phyloP scores from a whole-genome alignment of 2,113 vertebrate genomes.

The Silurus glanis region DNA sequence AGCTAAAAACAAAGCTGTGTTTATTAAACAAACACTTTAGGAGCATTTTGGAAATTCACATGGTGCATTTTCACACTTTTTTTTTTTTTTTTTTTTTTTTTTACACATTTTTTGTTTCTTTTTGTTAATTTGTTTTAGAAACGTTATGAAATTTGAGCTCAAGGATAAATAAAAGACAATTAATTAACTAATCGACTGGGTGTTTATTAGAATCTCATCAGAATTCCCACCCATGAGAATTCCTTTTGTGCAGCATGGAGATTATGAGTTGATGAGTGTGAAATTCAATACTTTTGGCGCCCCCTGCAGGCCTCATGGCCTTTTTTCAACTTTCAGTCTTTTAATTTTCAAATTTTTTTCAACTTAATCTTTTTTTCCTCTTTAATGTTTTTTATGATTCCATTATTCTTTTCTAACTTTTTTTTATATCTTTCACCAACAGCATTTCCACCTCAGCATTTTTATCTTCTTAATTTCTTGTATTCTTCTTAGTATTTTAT shows the following conservation, averaged over 20 bases:
- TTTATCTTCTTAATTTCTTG: neutral
- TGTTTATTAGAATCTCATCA: neutral
- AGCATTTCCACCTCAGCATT: neutral
- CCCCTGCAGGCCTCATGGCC: neutral
- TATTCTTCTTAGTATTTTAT: neutral
- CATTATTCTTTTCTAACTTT: no score
- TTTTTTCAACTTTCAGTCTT: no score
- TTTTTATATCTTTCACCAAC: no score
- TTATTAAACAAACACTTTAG: neutral
- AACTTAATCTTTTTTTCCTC: no score
- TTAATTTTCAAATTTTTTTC: no score
- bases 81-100: neutral
- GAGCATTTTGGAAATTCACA: neutral
- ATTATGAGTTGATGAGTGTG: neutral
- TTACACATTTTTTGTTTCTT: neutral
- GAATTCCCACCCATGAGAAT: neutral
- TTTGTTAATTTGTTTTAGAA: neutral
- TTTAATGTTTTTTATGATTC: no score
- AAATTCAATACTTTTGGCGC: neutral
- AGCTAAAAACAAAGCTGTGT: no score
- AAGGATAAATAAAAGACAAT: neutral
- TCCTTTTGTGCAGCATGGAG: neutral
- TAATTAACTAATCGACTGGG: neutral
- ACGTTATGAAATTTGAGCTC: neutral
- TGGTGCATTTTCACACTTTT: neutral